phyloP scores from a whole-genome alignment of 2,888 invertebrate genomes.

The Athalia circularis region DNA sequence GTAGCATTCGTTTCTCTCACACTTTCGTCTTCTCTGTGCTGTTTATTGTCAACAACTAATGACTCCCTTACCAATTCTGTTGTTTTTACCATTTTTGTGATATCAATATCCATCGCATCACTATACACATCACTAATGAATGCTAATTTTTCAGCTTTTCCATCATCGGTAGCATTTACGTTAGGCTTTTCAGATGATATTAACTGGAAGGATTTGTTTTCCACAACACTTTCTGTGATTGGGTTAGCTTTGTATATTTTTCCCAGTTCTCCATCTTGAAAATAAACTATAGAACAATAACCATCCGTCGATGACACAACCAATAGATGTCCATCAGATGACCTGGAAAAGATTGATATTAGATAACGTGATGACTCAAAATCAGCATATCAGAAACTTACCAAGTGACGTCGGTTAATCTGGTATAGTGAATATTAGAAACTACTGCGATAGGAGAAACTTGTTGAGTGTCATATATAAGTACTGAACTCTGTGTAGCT shows the following conservation, averaged over 20 bases:
- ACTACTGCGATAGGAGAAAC: conserved; percentile 85
- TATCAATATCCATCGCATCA: conserved; percentile 69
- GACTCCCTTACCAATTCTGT: conserved; percentile 40
- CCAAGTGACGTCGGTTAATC: conserved; percentile 92
- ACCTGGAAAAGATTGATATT: conserved; percentile 73
- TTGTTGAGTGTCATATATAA: conserved; percentile 93
- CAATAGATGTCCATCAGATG: conserved; percentile 84
- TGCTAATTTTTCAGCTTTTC: conserved; percentile 16
- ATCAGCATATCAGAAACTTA: conserved; percentile 61
- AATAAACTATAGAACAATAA: conserved; percentile 90
- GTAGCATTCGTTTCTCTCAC: conserved; percentile 36
- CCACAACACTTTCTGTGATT: conserved; percentile 47
- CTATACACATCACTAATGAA: conserved; percentile 59
- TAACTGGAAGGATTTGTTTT: conserved; percentile 12
- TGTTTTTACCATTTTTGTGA: conserved; percentile 52
- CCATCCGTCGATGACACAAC: conserved; percentile 92
- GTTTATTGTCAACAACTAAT: conserved; percentile 46
- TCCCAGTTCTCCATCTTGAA: conserved; percentile 85
- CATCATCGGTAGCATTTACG: background rate
- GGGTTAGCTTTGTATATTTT: conserved; percentile 73
- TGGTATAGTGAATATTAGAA: conserved; percentile 92
- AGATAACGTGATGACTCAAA: no score
- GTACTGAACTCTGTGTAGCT: conserved; percentile 89
- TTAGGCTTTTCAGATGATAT: conserved; percentile 15
- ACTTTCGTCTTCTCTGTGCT: conserved; percentile 42